Evolutionary conservation across 2,888 invertebrate genomes (phyloP).

Genomic region (Onthophagus sagittarius): DNA sequence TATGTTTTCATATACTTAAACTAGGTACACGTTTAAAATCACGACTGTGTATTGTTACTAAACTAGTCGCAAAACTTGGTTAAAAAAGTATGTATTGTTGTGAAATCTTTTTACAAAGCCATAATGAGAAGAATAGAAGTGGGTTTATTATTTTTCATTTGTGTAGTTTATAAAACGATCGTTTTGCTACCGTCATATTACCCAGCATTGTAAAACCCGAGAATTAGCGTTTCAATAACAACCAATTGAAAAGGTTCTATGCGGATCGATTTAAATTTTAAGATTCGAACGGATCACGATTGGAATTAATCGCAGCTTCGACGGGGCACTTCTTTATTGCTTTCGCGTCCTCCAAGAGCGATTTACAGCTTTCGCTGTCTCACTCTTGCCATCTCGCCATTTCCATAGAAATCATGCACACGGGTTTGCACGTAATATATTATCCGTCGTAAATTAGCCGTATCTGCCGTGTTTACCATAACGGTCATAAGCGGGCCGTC

Average conservation of each 20-base stretch:
- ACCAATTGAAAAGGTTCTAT: neutral
- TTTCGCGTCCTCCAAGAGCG: neutral
- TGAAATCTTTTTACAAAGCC: neutral
- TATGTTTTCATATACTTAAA: too few species aligned
- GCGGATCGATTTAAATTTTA: neutral
- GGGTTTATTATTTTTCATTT: neutral
- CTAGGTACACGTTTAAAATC: too few species aligned
- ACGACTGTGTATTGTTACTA: too few species aligned
- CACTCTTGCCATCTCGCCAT: neutral
- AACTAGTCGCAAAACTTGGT: neutral
- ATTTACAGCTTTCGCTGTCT: neutral
- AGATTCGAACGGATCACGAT: neutral
- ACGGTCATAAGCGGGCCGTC: neutral
- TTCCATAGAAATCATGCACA: neutral
- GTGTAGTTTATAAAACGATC: neutral
- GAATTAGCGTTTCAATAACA: neutral
- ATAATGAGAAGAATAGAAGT: neutral
- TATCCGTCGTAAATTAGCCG: neutral
- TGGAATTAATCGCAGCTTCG: neutral
- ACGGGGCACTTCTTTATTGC: neutral
- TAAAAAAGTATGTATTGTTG: neutral
- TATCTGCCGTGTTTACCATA: neutral
- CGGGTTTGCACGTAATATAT: neutral
- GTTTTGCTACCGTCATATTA: neutral
- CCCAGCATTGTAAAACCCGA: neutral